Base-by-base conservation (phyloP, 2,888 invertebrate species). In the Eupithecia insigniata region DNA sequence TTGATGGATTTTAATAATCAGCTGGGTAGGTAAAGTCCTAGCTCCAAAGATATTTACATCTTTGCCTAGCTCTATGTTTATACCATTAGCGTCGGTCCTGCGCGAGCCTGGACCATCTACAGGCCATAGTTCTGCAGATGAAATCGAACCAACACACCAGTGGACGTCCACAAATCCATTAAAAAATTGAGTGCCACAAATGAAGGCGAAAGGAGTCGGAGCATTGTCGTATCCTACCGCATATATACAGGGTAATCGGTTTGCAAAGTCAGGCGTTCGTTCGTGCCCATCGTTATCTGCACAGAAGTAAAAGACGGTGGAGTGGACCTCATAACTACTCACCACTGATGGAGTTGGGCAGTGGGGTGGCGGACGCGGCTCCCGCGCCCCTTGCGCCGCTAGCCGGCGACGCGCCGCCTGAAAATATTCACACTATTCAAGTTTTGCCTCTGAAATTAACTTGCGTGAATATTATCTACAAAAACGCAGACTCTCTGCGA, bases 321-420 rank as follows among this genome's bases (percentile, higher is more conserved):
- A 16, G 43, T 16, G 39, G 16, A 16, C 18, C 43, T 0, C 43
- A n/a, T 2, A n/a, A 7, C n/a, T n/a, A 51, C 55, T 55, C 55
- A 55, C 55, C 55, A 12, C 55, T 14, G 26, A 55, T 55, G 55
- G 55, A n/a, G 55, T 55, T 55, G 26, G 55, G 55, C 55, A 55
- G 55, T 14, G 46, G 14, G 22, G 51, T 4, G 1, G 18, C 43
- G 43, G 43, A 18, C 26, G 26, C 26, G 1, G 51, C 22, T 2
- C 3, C 51, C 12, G 51, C 22, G n/a, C n/a, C n/a, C n/a, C n/a
- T n/a, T n/a, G n/a, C n/a, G 46, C n/a, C 46, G 43, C 39, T 16
- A 10, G 18, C 43, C 7, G 51, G 51, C 10, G 22, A 0, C 22
- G 51, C 51, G 26, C 55, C 51, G 12, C 51, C 55, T 55, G 55